Base-by-base conservation (phyloP, 2,113 vertebrate species). In the Cebidichthys violaceus region DNA sequence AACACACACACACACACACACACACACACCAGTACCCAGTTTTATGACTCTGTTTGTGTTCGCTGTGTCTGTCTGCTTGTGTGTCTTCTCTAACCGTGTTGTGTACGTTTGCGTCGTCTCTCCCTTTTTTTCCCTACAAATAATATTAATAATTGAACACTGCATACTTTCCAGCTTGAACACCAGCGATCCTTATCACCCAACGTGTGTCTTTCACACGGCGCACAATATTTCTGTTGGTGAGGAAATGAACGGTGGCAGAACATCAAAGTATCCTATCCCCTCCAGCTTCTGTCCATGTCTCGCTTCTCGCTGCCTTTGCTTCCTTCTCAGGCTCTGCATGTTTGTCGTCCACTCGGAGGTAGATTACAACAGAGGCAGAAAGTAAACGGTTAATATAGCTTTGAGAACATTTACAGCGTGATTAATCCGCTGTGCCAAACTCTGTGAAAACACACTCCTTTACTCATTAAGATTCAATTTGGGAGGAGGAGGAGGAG, bases 41-140 rank as follows among this genome's bases (percentile, higher is more conserved):
- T 89, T 87, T 76, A 86, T 57, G 52, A 60, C 54, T 54, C 79
- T 77, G 69, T 84, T 70, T 78, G 80, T 75, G 50, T 71, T 61
- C 70, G 22, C 59, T 67, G 47, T 77, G 76, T 75, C 52, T 62
- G 24, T 71, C 39, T 77, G 24, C 20, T n/a, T n/a, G 33, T 70
- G 20, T 75, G 27, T 71, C 47, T 18, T 41, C n/a, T 65, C 18
- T 60, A 15, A 52, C 45, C 29, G 9, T 39, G 22, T 73, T 73
- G 3, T 35, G 7, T 35, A 15, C 31, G 7, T 20, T 73, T 57
- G 35, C 45, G 64, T 66, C 50, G 47, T 10, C 7, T 67, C 22
- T 31, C 9, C 3, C 0, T 27, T 43, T 54, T 55, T 33, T 11
- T n/a, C n/a, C 15, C 18, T 18, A 5, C 39, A 15, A 57, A 31